A percentile compares a stretch with the other conserved stretches of the same genome.
phyloP scores from a whole-genome alignment of 2,797 vertebrate species.

The Chromobotia macracanthus region DNA sequence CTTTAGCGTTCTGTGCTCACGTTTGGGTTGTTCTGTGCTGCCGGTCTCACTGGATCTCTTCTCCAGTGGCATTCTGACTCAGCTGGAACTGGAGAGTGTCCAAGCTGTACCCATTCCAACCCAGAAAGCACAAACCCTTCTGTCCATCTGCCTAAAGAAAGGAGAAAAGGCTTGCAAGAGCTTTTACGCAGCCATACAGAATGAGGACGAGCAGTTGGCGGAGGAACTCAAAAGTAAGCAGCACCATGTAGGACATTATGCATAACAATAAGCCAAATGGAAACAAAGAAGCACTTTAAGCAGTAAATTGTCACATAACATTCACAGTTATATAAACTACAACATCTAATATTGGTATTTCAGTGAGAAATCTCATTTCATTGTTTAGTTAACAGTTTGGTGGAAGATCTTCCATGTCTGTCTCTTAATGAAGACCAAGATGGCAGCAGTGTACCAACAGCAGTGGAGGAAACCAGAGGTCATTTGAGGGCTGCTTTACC shows the following conservation, averaged over 20 bases:
- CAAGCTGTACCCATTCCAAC: constrained; percentile 58
- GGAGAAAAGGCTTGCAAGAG: constrained; percentile 64
- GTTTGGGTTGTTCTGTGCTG: constrained; percentile 59
- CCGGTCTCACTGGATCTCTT: constrained; percentile 64
- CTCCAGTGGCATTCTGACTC: constrained; percentile 60
- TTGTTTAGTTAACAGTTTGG: constrained; percentile 45
- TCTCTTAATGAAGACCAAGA: constrained; percentile 21
- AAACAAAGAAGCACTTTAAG: too few species aligned
- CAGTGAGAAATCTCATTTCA: background rate
- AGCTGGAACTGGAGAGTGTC: constrained; percentile 65
- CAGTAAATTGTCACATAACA: too few species aligned
- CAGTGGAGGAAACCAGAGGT: constrained; percentile 56
- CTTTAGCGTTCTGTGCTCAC: constrained; percentile 57
- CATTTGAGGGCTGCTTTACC: constrained; percentile 13
- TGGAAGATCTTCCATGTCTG: constrained; percentile 25
- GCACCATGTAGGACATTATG: background rate
- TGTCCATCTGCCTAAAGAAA: constrained; percentile 63
- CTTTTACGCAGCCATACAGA: constrained; percentile 61
- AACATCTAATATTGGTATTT: background rate
- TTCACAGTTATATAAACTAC: background rate
- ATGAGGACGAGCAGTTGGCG: constrained; percentile 60
- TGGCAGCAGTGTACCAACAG: constrained; percentile 22
- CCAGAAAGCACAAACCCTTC: constrained; percentile 59
- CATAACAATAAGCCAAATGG: background rate
- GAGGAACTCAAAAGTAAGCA: constrained; percentile 58